Percentiles rank a stretch among this genome's conserved stretches.
phyloP scores from a whole-genome alignment of 2,113 vertebrate species.

The Charina bottae region DNA sequence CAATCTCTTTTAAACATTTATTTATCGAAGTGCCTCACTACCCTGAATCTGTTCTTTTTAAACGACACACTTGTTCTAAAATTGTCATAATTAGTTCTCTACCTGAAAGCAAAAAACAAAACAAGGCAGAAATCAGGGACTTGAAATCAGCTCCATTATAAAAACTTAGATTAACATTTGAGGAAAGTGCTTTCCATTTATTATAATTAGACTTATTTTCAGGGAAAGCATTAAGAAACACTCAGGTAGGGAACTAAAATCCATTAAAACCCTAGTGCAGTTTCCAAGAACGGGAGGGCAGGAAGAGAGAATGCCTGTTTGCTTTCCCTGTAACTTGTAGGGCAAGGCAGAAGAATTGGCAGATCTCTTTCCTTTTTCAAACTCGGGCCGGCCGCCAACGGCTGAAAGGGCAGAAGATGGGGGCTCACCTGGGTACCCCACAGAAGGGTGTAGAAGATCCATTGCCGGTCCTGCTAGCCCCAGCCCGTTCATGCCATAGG shows the following conservation, averaged over 20 bases:
- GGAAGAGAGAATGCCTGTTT: not conserved
- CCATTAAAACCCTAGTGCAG: not conserved
- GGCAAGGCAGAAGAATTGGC: not conserved
- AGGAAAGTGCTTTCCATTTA: not conserved
- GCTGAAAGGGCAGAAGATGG: not conserved
- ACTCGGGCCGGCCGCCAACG: no score
- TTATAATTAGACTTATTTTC: not conserved
- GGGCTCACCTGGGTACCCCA: constrained; percentile 92
- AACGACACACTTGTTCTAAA: not conserved
- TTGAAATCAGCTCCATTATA: not conserved
- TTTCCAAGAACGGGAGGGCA: not conserved
- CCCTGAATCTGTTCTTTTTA: not conserved
- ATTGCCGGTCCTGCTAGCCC: constrained; percentile 94
- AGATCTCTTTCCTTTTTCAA: not conserved
- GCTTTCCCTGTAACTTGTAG: not conserved
- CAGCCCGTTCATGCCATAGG: constrained; percentile 97
- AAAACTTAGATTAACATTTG: not conserved
- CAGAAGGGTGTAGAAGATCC: constrained; percentile 96
- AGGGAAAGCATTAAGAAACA: not conserved
- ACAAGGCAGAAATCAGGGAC: not conserved
- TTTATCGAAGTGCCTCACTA: no score
- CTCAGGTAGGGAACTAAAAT: not conserved
- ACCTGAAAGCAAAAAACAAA: not conserved
- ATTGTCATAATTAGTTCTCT: not conserved
- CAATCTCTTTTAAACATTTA: not conserved